phyloP scores from a whole-genome alignment of 2,113 vertebrate species.

The Bettongia penicillata region DNA sequence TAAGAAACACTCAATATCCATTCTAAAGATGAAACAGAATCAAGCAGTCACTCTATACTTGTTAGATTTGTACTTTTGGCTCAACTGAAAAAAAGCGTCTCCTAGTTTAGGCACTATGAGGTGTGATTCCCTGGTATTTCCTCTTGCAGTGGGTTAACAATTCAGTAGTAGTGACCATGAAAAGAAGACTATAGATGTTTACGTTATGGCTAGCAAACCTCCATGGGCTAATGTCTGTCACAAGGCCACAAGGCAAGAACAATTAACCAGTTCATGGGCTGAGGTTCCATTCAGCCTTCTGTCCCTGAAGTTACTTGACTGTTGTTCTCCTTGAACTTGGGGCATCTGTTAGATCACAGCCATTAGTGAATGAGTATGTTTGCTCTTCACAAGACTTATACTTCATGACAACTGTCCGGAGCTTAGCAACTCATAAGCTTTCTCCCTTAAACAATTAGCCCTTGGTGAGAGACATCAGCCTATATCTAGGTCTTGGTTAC shows the following conservation, averaged over 20 bases:
- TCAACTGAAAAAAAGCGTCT: conserved; percentile 77
- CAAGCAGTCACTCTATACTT: conserved; percentile 76
- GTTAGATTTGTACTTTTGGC: conserved; percentile 77
- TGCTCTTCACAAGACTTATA: neutral
- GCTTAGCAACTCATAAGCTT: neutral
- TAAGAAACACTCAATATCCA: conserved; percentile 74
- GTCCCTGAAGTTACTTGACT: neutral
- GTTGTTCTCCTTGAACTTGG: neutral
- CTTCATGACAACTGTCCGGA: neutral
- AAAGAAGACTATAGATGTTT: neutral
- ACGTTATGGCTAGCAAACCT: accelerated
- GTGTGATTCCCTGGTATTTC: conserved; percentile 61
- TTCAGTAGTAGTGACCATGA: conserved; percentile 26
- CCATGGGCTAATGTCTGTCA: neutral
- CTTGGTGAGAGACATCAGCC: neutral
- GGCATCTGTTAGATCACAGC: neutral
- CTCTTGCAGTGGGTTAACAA: conserved; percentile 58
- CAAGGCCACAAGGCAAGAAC: neutral
- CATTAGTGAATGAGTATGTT: neutral
- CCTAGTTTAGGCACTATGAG: conserved; percentile 72
- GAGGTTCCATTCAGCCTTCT: neutral
- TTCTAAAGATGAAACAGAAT: conserved; percentile 78
- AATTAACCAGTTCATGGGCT: neutral
- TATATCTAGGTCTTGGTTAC: neutral
- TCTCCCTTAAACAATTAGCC: neutral